These are phyloP conservation scores for Pogonophryne albipinna DNA, from an alignment of 2,797 vertebrate species.

Conservation along the genomic window DNA sequence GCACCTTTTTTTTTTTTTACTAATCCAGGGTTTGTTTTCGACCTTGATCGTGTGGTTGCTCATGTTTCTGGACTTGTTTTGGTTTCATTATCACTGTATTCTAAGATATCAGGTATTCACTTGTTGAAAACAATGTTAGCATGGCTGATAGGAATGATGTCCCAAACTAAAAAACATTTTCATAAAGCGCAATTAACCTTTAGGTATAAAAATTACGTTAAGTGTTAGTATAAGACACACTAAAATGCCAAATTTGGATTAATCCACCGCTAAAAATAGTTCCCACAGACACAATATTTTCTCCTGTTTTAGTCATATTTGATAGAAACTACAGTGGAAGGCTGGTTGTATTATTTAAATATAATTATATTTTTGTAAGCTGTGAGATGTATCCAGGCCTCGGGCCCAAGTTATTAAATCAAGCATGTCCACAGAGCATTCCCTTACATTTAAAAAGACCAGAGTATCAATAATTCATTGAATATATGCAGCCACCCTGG, in stretches of 20 bases:
- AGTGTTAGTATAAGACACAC: background rate
- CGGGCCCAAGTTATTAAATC: background rate
- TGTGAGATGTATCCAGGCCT: too few species aligned
- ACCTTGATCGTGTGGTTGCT: background rate
- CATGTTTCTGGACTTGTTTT: background rate
- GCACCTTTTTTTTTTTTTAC: too few species aligned
- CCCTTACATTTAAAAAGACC: slow-evolving; percentile 74
- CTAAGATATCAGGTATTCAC: background rate
- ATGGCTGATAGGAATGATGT: background rate
- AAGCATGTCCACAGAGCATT: slow-evolving; percentile 14
- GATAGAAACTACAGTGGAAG: background rate
- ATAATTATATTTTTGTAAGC: too few species aligned
- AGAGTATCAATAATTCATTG: slow-evolving; percentile 81
- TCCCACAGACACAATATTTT: background rate
- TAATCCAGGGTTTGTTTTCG: background rate
- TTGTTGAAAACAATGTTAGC: background rate
- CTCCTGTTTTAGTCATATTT: background rate
- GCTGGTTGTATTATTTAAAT: too few species aligned
- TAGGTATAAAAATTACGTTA: background rate
- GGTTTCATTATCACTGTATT: background rate
- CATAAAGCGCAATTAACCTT: background rate
- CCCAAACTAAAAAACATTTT: background rate
- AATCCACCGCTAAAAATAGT: background rate
- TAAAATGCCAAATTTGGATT: background rate
- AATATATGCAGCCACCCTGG: slow-evolving; percentile 62